These are phyloP conservation scores for Hydropsyche betteni DNA, from an alignment of 2,888 invertebrate genomes.

Conservation along the genomic window DNA sequence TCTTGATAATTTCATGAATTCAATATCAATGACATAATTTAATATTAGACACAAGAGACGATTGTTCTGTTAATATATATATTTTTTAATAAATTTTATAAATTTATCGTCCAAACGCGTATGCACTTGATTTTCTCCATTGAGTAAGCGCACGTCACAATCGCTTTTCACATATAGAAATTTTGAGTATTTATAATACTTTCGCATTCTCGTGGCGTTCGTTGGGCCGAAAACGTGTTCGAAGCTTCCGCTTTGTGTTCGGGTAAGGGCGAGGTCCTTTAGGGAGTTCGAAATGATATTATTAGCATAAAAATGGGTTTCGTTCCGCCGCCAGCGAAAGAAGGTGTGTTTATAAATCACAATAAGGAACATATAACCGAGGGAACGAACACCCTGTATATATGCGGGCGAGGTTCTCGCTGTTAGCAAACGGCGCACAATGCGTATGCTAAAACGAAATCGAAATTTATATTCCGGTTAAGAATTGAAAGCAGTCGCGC, in stretches of 20 bases:
- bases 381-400: constrained; percentile 29
- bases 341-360: constrained; percentile 45
- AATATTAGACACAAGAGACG: no score
- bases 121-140: no score
- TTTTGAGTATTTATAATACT: background rate
- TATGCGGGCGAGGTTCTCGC: constrained; percentile 2
- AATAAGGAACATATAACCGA: constrained; percentile 42
- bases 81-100: no score
- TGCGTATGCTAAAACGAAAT: no score
- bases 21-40: no score
- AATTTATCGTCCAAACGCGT: no score
- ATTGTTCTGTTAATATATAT: no score
- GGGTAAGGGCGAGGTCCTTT: constrained; percentile 16
- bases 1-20: no score
- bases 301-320: constrained; percentile 48
- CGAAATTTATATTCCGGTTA: no score
- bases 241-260: constrained; percentile 10
- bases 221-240: constrained; percentile 16
- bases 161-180: background rate
- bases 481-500: no score
- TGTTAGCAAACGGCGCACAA: no score
- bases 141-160: no score
- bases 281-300: constrained; percentile 41
- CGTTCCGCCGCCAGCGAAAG: constrained; percentile 31
- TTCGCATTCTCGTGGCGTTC: background rate